phyloP scores from a whole-genome alignment of 2,888 invertebrate genomes.

The Glaucopsyche alexis region DNA sequence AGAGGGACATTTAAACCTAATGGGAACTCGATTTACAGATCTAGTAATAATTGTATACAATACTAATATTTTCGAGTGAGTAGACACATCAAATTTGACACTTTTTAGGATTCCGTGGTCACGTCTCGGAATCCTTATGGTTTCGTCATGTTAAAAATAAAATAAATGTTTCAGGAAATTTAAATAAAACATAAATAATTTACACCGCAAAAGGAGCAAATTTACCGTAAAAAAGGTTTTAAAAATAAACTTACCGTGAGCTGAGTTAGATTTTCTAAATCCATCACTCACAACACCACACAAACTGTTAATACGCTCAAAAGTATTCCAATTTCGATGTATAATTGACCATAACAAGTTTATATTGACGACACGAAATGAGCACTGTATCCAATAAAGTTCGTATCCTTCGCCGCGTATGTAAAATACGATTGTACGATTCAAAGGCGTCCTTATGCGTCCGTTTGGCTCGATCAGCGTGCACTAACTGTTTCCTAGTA shows the following conservation, averaged over 20 bases:
- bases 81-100: too few relatives aligned
- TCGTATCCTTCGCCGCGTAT: slow-evolving; percentile 49
- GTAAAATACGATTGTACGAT: slow-evolving; percentile 49
- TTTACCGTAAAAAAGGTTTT: slow-evolving; percentile 26
- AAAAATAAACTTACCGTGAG: slow-evolving; percentile 57
- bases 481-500: slow-evolving; percentile 70
- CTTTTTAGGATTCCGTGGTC: too few relatives aligned
- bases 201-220: background rate
- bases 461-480: slow-evolving; percentile 54
- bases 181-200: background rate
- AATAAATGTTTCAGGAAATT: too few relatives aligned
- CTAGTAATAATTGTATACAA: too few relatives aligned
- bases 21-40: too few relatives aligned
- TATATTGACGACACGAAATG: slow-evolving; percentile 1
- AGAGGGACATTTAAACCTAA: too few relatives aligned
- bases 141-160: too few relatives aligned
- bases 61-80: too few relatives aligned
- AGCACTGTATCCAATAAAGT: slow-evolving; percentile 51
- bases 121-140: too few relatives aligned
- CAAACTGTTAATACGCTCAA: slow-evolving; percentile 44
- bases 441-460: slow-evolving; percentile 45
- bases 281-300: slow-evolving; percentile 64
- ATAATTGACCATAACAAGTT: background rate
- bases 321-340: slow-evolving; percentile 35
- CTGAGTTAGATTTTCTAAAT: slow-evolving; percentile 56